Conservation (phyloP, 2,113 vertebrate species). For the Columba janthina region DNA sequence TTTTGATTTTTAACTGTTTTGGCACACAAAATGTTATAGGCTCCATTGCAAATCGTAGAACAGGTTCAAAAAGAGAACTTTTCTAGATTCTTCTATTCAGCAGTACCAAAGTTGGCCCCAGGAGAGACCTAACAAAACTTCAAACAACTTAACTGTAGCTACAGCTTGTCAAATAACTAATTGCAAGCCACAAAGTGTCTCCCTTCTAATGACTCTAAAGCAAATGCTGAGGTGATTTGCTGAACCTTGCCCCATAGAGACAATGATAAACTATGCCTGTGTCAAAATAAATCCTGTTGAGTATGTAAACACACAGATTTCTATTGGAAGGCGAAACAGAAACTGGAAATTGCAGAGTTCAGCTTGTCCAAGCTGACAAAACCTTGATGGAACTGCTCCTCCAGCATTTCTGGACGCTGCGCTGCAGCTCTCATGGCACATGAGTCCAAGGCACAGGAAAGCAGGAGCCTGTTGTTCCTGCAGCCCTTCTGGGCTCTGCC, state of each 20-base stretch:
- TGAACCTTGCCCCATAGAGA: background rate
- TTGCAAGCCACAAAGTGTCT: background rate
- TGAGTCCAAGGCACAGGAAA: background rate
- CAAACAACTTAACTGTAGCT: background rate
- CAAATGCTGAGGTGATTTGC: background rate
- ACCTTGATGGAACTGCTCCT: background rate
- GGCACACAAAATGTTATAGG: background rate
- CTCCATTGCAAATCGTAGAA: background rate
- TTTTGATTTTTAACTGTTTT: background rate
- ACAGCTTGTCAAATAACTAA: background rate
- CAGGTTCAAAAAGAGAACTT: background rate
- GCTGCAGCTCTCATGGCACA: background rate
- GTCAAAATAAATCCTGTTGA: background rate
- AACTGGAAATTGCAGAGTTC: background rate
- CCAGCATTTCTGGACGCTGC: background rate
- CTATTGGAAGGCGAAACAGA: background rate
- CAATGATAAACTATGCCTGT: background rate
- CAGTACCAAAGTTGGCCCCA: background rate
- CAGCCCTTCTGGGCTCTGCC: background rate
- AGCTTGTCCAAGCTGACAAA: background rate
- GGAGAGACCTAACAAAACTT: background rate
- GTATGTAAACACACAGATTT: background rate
- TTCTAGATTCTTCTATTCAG: background rate
- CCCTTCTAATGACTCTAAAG: background rate
- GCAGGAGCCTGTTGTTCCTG: background rate